Percentiles rank a stretch among this genome's conserved stretches.
These are phyloP conservation scores for Elaphurus davidianus DNA, from an alignment of 2,113 vertebrate genomes.

Conservation along the genomic window DNA sequence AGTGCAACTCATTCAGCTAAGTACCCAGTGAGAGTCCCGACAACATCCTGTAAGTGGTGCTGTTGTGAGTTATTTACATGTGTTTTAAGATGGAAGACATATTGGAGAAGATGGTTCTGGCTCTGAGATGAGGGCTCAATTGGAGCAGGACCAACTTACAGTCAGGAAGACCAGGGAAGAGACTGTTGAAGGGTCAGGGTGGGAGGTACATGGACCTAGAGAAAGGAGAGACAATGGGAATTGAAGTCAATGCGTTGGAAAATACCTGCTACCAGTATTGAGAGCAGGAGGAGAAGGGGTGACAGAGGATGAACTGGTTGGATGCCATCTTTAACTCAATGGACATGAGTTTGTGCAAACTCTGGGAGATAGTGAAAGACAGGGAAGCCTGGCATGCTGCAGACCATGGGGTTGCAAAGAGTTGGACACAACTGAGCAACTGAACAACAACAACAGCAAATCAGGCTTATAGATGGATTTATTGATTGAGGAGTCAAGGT, in stretches of 20 bases:
- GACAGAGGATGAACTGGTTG: background rate
- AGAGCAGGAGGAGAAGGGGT: background rate
- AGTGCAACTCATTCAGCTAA: background rate
- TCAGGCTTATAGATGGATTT: background rate
- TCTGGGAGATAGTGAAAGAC: background rate
- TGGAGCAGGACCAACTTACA: background rate
- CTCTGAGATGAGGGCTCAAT: background rate
- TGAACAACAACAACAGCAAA: background rate
- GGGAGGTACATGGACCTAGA: background rate
- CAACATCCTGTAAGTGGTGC: background rate
- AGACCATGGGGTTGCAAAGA: background rate
- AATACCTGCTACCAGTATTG: background rate
- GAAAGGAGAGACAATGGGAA: background rate
- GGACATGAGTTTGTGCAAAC: background rate
- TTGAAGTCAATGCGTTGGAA: background rate
- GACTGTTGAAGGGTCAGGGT: background rate
- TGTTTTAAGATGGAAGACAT: background rate
- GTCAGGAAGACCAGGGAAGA: background rate
- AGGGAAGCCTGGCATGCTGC: background rate
- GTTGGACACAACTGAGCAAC: background rate
- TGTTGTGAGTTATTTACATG: background rate
- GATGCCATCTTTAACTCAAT: background rate
- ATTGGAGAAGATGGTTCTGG: background rate
- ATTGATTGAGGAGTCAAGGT: background rate
- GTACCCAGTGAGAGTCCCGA: background rate